Evolutionary conservation across 2,888 invertebrate genomes (phyloP), one percentile per base, ranked within the genome.

Genomic region (Agrochola lychnidis): DNA sequence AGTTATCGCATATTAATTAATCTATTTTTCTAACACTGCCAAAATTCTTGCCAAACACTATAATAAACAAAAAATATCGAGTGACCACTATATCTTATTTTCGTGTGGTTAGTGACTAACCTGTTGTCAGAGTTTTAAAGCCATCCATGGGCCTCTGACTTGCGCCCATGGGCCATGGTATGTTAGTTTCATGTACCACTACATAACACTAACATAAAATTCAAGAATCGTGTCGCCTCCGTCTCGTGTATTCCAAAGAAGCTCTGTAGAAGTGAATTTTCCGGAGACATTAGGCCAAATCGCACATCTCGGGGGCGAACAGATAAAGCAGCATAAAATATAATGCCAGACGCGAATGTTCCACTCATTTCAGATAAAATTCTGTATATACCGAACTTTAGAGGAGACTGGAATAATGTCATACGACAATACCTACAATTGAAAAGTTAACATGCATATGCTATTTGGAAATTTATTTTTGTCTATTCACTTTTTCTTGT

Each of bases 231-330:
- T 75, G 0, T 67, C 74, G 77, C 0, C 0, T 12, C 19, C 84
- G 73, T 67, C 0, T 59, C 77, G 76, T 30, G 0, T 12, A 22
- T 0, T 5, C 14, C 4, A 78, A 76, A 78, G 9, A 70, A 67
- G n/a, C 48, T 48, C 53, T 48, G 76, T 73, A 82, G 77, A 82
- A 88, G 86, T 83, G 84, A 89, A 89, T 88, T 84, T 88, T 79
- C 88, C 84, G 82, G 87, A 78, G 81, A 89, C 89, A 89, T 88
- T 88, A 88, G 87, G 78, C 79, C 88, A 82, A 87, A 88, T 88
- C 88, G 84, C 89, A 87, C 84, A 89, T 89, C 89, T 87, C 73
- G 70, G 75, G 71, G 73, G 79, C 71, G 83, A 77, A 78, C 76
- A 86, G 89, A 89, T 89, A 89, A 87, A 88, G 80, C 83, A 83